Percentiles rank a stretch among this genome's conserved stretches.
phyloP scores from a whole-genome alignment of 2,113 vertebrate species.

The Onychostruthus taczanowskii region DNA sequence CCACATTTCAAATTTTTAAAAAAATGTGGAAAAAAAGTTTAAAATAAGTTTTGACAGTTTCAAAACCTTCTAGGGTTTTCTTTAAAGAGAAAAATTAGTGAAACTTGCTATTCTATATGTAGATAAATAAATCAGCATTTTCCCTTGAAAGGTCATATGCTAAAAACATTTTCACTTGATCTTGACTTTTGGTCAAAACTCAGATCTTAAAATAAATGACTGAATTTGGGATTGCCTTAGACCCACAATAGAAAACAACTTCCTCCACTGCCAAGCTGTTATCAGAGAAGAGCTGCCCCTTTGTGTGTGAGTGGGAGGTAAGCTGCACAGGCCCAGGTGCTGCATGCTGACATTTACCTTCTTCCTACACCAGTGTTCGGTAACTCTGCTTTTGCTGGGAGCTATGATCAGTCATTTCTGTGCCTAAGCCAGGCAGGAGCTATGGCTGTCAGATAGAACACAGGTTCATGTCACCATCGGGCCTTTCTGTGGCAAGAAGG shows the following conservation, averaged over 20 bases:
- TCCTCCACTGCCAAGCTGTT: neutral
- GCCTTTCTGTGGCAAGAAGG: neutral
- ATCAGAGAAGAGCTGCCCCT: neutral
- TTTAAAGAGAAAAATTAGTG: neutral
- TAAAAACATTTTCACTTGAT: neutral
- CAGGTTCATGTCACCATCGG: neutral
- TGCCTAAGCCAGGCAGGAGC: neutral
- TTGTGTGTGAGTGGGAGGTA: neutral
- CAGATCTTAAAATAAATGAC: neutral
- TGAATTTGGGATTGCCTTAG: neutral
- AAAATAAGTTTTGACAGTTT: neutral
- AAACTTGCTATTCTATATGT: neutral
- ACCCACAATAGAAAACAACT: neutral
- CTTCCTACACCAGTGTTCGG: neutral
- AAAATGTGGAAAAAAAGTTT: neutral
- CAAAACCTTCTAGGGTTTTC: neutral
- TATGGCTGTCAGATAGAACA: neutral
- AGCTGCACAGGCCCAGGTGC: neutral
- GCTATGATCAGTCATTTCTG: neutral
- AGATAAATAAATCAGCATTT: neutral
- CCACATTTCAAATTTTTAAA: neutral
- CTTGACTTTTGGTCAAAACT: neutral
- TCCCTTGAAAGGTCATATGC: neutral
- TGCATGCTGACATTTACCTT: neutral
- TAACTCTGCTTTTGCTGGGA: neutral